Evolutionary conservation across 2,888 invertebrate genomes (phyloP).

Genomic region (Conus canariensis): DNA sequence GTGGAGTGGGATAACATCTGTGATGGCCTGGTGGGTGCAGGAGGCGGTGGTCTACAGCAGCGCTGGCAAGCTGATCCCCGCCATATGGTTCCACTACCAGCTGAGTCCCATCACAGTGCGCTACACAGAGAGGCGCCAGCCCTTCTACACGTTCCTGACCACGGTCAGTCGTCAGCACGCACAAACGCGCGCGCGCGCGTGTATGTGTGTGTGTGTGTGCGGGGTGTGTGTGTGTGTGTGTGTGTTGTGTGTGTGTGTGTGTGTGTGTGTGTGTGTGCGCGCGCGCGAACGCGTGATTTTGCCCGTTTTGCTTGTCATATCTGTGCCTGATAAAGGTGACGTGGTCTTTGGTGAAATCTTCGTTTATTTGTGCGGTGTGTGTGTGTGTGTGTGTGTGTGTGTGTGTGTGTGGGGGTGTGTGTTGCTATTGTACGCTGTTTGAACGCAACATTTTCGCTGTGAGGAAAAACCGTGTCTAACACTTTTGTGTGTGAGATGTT

Average conservation of each 20-base stretch:
- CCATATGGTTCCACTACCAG: constrained; percentile 83
- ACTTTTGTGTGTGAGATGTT: too few species aligned
- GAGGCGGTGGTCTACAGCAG: constrained; percentile 79
- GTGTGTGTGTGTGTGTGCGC: not conserved
- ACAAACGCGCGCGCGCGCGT: constrained; percentile 53
- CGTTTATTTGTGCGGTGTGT: too few species aligned
- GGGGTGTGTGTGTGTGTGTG: constrained; percentile 15
- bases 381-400: too few species aligned
- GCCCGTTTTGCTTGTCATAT: too few species aligned
- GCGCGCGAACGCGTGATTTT: not conserved
- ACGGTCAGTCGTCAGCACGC: constrained; percentile 73
- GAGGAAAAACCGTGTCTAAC: too few species aligned
- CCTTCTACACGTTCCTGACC: constrained; percentile 82
- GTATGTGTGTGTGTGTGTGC: not conserved
- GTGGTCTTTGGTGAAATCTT: too few species aligned
- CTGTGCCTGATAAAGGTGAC: too few species aligned
- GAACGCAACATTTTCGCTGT: too few species aligned
- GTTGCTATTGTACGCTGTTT: too few species aligned
- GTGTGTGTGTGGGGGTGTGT: too few species aligned
- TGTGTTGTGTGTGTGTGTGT: not conserved
- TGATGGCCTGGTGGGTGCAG: constrained; percentile 61
- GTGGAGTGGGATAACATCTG: too few species aligned
- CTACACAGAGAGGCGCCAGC: constrained; percentile 81
- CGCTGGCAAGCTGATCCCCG: constrained; percentile 80
- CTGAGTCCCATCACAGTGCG: constrained; percentile 82